These are phyloP conservation scores for Arenaria interpres DNA, from an alignment of 2,113 vertebrate species.

Conservation along the genomic window DNA sequence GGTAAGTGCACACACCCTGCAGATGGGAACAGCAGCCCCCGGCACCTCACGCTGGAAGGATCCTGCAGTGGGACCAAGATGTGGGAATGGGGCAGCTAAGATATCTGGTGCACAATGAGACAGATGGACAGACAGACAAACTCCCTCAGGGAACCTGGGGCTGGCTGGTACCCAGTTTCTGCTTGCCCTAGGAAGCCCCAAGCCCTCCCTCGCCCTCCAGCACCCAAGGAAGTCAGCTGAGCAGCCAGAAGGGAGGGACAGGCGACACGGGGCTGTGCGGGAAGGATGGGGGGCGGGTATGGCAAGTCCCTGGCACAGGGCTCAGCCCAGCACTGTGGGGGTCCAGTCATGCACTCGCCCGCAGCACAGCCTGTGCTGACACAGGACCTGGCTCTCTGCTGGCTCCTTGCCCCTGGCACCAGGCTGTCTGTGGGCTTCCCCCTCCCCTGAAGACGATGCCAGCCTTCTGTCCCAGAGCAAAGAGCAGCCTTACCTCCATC, in stretches of 20 bases:
- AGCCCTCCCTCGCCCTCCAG: background rate
- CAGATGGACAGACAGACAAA: background rate
- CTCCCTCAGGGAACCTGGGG: background rate
- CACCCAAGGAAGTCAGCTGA: background rate
- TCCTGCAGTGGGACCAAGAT: fast-evolving
- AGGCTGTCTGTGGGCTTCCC: background rate
- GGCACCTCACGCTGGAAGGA: fast-evolving
- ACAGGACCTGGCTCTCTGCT: background rate
- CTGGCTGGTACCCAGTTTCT: background rate
- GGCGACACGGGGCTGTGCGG: fast-evolving
- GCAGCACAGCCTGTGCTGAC: background rate
- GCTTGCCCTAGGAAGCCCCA: background rate
- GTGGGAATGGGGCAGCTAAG: background rate
- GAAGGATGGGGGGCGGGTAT: background rate
- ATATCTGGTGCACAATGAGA: background rate
- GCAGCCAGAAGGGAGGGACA: background rate
- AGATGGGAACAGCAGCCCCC: background rate
- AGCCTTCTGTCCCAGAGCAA: background rate
- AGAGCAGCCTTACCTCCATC: slow-evolving; percentile 76
- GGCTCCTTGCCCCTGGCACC: background rate
- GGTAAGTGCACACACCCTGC: background rate
- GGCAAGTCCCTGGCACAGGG: background rate
- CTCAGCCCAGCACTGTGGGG: background rate
- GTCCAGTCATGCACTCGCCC: background rate
- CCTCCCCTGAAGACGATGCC: background rate